Conservation (phyloP, 2,113 vertebrate species). For the Osmerus eperlanus region DNA sequence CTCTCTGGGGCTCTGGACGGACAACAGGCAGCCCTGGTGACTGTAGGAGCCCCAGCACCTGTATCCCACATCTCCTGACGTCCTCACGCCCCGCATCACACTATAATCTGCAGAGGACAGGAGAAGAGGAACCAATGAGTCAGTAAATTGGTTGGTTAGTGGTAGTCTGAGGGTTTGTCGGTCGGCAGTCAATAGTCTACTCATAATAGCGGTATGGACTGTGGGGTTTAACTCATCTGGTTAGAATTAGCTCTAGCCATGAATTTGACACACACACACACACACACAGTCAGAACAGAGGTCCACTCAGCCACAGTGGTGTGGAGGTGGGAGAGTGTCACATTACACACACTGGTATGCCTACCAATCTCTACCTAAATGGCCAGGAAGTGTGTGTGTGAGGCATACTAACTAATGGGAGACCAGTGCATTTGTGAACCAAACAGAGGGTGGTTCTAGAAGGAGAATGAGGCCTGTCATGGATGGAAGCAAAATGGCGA, state of each 20-base stretch:
- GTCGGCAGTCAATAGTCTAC: too few species aligned
- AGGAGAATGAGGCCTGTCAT: conserved; percentile 46
- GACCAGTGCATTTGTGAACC: conserved; percentile 46
- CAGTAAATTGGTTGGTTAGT: neutral
- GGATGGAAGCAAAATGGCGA: conserved; percentile 15
- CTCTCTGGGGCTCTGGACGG: conserved; percentile 76
- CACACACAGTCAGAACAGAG: conserved; percentile 50
- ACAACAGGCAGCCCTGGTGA: conserved; percentile 81
- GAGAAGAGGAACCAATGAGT: neutral
- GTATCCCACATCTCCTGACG: conserved; percentile 71
- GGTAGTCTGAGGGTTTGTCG: neutral
- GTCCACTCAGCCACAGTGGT: conserved; percentile 44
- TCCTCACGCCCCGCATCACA: conserved; percentile 71
- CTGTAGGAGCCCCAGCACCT: conserved; percentile 89
- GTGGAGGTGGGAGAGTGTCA: conserved; percentile 52
- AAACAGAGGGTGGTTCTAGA: conserved; percentile 41
- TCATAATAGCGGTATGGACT: too few species aligned
- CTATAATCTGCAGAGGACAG: conserved; percentile 73
- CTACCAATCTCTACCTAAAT: conserved; percentile 52
- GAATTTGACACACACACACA: conserved; percentile 31
- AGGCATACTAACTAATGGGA: conserved; percentile 7
- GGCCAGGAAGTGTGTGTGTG: conserved; percentile 39
- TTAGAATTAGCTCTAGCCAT: conserved; percentile 61
- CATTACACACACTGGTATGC: conserved; percentile 56
- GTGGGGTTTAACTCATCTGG: conserved; percentile 62